Conservation (phyloP, 53 echinoderm and acorn worm species). For the Patiria pectinifera region DNA sequence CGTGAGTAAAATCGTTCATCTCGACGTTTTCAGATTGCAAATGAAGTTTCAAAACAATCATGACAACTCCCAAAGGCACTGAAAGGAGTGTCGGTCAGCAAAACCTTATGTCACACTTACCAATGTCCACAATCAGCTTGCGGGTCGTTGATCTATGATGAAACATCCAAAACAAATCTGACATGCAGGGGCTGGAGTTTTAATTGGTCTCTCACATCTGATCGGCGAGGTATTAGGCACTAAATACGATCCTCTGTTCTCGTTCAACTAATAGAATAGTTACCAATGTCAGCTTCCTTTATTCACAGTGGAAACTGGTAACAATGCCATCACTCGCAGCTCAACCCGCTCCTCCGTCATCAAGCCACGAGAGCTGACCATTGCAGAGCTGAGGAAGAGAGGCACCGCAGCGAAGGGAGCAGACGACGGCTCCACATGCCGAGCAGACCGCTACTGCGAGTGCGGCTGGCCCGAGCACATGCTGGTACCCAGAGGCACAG, state of each 20-base stretch:
- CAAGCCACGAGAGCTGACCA: conserved; percentile 36
- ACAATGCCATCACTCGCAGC: conserved; percentile 11
- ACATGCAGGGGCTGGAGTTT: no score
- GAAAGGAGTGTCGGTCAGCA: neutral
- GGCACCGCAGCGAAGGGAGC: no score
- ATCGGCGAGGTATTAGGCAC: no score
- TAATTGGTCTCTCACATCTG: no score
- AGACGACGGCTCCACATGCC: neutral
- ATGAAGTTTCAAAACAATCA: neutral
- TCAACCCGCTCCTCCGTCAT: conserved; percentile 45
- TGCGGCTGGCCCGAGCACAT: conserved; percentile 75
- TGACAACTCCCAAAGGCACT: neutral
- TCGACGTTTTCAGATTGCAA: neutral
- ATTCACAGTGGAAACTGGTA: neutral
- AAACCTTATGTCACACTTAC: no score
- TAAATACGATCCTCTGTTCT: no score
- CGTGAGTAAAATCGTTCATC: conserved; percentile 23
- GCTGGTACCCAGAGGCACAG: conserved; percentile 68
- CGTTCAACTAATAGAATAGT: no score
- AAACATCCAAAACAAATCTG: no score
- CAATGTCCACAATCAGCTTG: no score
- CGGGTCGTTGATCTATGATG: no score
- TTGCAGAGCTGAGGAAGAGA: neutral
- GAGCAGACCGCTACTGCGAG: conserved; percentile 67
- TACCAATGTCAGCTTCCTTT: neutral